phyloP scores from a whole-genome alignment of 2,888 invertebrate species.

The Lucinisca nassula region DNA sequence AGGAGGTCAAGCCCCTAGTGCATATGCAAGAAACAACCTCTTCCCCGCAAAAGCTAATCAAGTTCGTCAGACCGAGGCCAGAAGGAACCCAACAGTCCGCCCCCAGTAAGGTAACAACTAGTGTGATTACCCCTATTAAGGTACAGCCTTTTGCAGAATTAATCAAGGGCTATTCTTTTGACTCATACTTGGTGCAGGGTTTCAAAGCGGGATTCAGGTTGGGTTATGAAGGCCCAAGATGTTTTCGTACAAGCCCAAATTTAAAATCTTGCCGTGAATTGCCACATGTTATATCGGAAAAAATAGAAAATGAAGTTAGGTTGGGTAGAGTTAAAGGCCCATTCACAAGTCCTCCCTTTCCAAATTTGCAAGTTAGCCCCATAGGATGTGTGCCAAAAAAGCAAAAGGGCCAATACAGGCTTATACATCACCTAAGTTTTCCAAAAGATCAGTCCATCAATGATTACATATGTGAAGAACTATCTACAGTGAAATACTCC shows the following conservation, averaged over 20 bases:
- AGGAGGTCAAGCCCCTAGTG: no score
- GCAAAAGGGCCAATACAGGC: constrained; percentile 23
- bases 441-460: constrained; percentile 50
- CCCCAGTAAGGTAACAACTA: background rate
- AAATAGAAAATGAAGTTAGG: constrained; percentile 26
- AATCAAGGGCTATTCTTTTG: background rate
- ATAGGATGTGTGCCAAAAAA: constrained; percentile 54
- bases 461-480: constrained; percentile 42
- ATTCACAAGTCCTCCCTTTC: constrained; percentile 19
- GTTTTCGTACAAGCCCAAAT: constrained; percentile 2
- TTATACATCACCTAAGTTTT: constrained; percentile 59
- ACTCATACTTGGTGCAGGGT: background rate
- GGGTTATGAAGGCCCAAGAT: constrained; percentile 26
- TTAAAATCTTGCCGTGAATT: constrained; percentile 33
- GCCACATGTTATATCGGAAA: constrained; percentile 13
- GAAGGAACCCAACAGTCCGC: no score
- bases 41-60: no score
- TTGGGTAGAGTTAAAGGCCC: constrained; percentile 32
- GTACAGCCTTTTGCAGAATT: background rate
- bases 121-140: no score
- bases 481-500: constrained; percentile 33
- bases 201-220: constrained; percentile 25
- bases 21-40: no score
- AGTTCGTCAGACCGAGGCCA: no score
- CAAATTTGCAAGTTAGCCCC: constrained; percentile 31